Evolutionary conservation across 2,888 invertebrate genomes (phyloP).

Genomic region (Troides oblongomaculatus): DNA sequence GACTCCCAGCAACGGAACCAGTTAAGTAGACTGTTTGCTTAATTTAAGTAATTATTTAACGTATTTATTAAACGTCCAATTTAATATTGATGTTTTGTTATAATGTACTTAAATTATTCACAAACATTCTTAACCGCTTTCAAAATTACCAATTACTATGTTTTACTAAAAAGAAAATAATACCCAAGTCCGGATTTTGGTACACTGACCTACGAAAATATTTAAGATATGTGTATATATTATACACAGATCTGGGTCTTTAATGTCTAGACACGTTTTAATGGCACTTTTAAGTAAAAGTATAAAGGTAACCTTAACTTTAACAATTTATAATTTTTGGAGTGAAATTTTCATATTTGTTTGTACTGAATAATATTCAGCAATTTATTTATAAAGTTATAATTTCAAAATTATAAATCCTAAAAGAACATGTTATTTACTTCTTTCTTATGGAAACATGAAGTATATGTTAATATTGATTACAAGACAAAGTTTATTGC

Average conservation of each 20-base stretch:
- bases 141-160: background rate
- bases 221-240: slow-evolving; percentile 7
- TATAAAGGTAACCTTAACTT: background rate
- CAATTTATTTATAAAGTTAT: no score
- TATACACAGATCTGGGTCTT: slow-evolving; percentile 4
- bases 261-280: slow-evolving; percentile 2
- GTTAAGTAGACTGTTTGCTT: no score
- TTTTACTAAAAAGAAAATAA: background rate
- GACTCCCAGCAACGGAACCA: no score
- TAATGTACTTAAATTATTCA: no score
- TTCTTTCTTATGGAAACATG: no score
- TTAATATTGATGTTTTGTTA: background rate
- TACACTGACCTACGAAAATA: slow-evolving; percentile 15
- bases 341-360: no score
- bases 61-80: background rate
- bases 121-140: background rate
- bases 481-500: no score
- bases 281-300: background rate
- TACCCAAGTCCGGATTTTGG: background rate
- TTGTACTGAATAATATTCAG: no score
- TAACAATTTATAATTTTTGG: background rate
- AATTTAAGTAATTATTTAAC: background rate
- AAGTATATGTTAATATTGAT: no score
- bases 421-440: no score
- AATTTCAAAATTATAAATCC: no score